Base-by-base conservation (phyloP, 2,888 invertebrate genomes). In the Agriotes lineatus region DNA sequence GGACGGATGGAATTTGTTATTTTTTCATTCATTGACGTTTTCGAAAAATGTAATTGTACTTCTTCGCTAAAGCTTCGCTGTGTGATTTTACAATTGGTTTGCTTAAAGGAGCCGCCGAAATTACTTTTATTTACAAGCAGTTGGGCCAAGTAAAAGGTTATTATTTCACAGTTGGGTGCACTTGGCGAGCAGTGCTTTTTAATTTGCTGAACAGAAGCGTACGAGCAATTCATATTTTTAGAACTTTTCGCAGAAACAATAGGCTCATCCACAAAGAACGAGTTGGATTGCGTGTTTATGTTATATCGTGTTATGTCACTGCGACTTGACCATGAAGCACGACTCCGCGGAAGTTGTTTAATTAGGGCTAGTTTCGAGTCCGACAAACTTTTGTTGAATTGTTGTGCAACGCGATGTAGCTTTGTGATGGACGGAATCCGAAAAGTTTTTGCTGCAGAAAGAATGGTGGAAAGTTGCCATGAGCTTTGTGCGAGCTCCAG, bases 271-370 rank as follows among this genome's bases (percentile, higher is more conserved):
- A 59, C 42, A 35, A 64, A 58, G 59, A 63, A 68, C 68, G 22
- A 59, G 63, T 64, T 42, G 19, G 62, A 37, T 68, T 68, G 63
- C 68, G 68, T 68, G 68, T 64, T 48, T 22, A 59, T 58, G 58
- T 67, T 52, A 62, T 52, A 67, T 67, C 33, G 35, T 68, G 58
- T 63, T 63, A 60, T 70, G 67, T 63, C 70, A 70, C 67, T 67
- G 39, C 33, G 62, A 67, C 63, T 70, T 67, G 70, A 60, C 70
- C 70, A 67, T 67, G 70, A 70, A 70, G 54, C 69, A 65, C 65
- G 69, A 64, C 48, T 69, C 59, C 59, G 44, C 39, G 60, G 60
- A 67, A 69, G 59, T 69, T 64, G 60, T 64, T 69, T 65, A 69
- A 69, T 69, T 69, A 69, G 69, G 56, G 54, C 69, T 48, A 56